Base-by-base conservation (phyloP, 1,140 invertebrate genomes). In the Ditylenchus dipsaci region DNA sequence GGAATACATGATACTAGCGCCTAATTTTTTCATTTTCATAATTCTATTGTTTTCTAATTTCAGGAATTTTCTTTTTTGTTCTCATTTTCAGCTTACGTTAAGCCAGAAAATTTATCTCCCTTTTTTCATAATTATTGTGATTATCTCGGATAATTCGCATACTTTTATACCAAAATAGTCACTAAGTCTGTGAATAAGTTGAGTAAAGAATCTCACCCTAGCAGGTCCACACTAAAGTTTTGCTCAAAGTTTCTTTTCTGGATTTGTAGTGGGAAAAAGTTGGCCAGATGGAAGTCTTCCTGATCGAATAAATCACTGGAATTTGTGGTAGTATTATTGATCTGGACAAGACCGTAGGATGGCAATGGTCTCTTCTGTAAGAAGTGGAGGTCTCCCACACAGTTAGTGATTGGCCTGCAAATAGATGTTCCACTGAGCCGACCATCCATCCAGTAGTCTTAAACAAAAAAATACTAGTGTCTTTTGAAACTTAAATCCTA, bases 331-430 rank as follows among this genome's bases (percentile, higher is more conserved):
- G 29, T 27, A 21, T 19, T 8, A 27, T 61, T 53, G n/a, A 15
- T 53, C 23, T 19, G 1, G 8, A 61, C n/a, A 61, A 33, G 59
- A 3, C 59, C 59, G 29, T 61, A 61, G 8, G 59, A 61, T 5
- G 59, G 59, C 19, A 61, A 29, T 21, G 59, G 27, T 13, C 29
- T 19, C 19, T 43, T 30, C 59, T 61, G 59, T n/a, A 43, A 8
- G n/a, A 61, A n/a, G 38, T 61, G 59, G 3, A 61, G 29, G 26
- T 61, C 59, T 3, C 59, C 59, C 59, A 61, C 3, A 61, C 59
- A 61, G 3, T 5, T 27, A 61, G 38, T 5, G 3, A 19, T 43
- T 61, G 29, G n/a, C 59, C 59, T 21, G 27, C 3, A n/a, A 30
- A 19, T 3, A 33, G 27, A 13, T 43, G 59, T 27, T 61, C 59